Percentiles rank a stretch among this genome's conserved stretches.
Conservation (phyloP, 2,888 invertebrate species). For the Stramonita haemastoma region DNA sequence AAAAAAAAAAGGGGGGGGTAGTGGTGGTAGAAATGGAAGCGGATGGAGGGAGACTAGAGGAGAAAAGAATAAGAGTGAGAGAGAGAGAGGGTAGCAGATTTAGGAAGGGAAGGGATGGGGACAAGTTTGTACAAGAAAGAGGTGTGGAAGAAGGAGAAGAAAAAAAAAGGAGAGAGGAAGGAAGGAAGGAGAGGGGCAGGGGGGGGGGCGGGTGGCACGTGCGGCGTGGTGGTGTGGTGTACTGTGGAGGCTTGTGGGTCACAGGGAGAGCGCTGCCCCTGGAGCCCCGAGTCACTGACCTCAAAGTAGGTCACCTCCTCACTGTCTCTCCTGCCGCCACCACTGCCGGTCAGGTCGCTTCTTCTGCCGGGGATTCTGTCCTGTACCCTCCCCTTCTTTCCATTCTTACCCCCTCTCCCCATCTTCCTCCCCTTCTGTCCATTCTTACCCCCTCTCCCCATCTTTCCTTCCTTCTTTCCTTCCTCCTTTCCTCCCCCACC, state of each 20-base stretch:
- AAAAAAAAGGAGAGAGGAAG: neutral
- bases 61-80: neutral
- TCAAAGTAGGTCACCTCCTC: constrained; percentile 19
- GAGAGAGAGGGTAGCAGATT: neutral
- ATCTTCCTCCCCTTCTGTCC: neutral
- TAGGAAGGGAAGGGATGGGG: neutral
- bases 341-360: neutral
- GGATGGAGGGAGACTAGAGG: neutral
- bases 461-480: neutral
- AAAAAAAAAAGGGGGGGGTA: neutral
- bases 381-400: neutral
- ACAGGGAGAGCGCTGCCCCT: neutral
- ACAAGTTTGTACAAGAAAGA: neutral
- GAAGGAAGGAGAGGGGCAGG: neutral
- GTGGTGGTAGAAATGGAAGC: neutral
- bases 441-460: neutral
- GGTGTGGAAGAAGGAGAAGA: neutral
- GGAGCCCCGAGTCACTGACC: neutral
- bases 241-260: neutral
- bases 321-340: neutral
- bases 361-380: no score
- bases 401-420: neutral
- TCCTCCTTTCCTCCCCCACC: no score
- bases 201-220: neutral
- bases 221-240: neutral